These are phyloP conservation scores for Stomatorhinus walkeri DNA, from an alignment of 2,797 vertebrate genomes.

Conservation along the genomic window DNA sequence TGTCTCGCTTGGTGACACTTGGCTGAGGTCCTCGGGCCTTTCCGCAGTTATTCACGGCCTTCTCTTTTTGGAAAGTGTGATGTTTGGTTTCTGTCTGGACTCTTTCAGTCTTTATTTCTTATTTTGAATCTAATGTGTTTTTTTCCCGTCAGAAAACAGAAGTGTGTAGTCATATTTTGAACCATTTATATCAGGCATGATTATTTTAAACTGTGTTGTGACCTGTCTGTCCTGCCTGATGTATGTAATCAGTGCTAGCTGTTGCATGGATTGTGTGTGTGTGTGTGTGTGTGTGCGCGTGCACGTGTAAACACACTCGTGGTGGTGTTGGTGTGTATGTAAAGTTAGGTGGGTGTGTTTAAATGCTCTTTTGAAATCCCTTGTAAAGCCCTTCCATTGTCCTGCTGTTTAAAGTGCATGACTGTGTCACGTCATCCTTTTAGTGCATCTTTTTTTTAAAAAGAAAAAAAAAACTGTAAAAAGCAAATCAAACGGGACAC, in stretches of 20 bases:
- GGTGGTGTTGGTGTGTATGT: not conserved
- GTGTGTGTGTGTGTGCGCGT: too few species aligned
- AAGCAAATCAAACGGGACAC: not conserved
- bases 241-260: not conserved
- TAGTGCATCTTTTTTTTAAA: not conserved
- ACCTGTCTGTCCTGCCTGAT: not conserved
- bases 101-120: not conserved
- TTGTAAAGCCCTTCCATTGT: not conserved
- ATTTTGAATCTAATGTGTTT: not conserved
- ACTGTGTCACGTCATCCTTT: not conserved
- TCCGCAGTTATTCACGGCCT: not conserved
- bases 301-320: not conserved
- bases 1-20: not conserved
- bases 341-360: not conserved
- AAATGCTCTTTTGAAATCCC: not conserved
- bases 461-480: not conserved
- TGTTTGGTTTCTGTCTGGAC: not conserved
- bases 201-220: not conserved
- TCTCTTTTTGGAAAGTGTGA: not conserved
- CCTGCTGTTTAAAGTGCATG: not conserved
- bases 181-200: not conserved
- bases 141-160: not conserved
- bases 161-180: not conserved
- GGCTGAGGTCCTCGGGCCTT: not conserved
- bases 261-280: not conserved